phyloP scores from a whole-genome alignment of 2,113 vertebrate genomes.

The Macheiramphus alcinus region DNA sequence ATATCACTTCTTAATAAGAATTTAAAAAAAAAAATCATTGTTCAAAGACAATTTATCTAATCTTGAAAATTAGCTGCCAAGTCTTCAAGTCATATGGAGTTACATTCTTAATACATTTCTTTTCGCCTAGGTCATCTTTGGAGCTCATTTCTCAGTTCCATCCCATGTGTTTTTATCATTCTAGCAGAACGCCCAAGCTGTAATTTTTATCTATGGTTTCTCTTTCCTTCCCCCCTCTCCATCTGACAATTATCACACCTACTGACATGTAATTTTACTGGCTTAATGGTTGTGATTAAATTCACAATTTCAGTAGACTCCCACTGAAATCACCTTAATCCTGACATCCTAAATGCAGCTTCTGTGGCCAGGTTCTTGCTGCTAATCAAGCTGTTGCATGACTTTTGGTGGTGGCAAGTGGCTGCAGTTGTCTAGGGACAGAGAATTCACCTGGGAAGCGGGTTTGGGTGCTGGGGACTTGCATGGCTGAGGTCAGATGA shows the following conservation, averaged over 20 bases:
- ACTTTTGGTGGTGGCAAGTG: background rate
- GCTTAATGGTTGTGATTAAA: background rate
- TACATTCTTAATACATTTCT: background rate
- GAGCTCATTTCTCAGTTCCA: background rate
- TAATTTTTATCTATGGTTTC: background rate
- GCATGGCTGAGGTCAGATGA: fast-evolving
- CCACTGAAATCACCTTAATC: background rate
- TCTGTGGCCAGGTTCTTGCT: background rate
- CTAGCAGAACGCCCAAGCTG: background rate
- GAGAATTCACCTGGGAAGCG: fast-evolving
- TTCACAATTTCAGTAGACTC: background rate
- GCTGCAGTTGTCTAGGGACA: background rate
- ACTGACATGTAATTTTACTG: background rate
- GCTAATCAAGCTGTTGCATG: background rate
- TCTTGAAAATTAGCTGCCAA: background rate
- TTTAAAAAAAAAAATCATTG: background rate
- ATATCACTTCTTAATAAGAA: background rate
- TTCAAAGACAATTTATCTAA: background rate
- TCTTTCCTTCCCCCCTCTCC: background rate
- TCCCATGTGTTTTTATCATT: background rate
- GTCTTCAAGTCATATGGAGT: background rate
- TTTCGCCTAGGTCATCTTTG: background rate
- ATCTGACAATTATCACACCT: background rate
- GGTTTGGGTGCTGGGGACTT: fast-evolving
- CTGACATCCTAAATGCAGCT: background rate